phyloP scores from a whole-genome alignment of 2,113 vertebrate genomes.

The Anarhynchus alexandrinus region DNA sequence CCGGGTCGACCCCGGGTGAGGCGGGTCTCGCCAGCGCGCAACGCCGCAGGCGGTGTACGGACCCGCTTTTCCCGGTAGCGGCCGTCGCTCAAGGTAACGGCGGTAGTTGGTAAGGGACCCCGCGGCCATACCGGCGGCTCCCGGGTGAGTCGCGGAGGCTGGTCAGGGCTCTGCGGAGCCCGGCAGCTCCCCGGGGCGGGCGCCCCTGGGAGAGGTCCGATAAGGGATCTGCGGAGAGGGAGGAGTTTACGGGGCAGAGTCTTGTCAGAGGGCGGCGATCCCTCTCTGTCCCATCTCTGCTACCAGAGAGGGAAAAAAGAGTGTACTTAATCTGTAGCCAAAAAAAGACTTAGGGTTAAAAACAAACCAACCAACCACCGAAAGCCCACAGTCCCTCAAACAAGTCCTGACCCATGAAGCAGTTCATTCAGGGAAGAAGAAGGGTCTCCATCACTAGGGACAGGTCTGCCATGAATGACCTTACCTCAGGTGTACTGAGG shows the following conservation, averaged over 20 bases:
- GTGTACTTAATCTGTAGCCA: not conserved
- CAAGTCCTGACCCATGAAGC: too few species aligned
- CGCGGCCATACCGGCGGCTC: not conserved
- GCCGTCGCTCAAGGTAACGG: not conserved
- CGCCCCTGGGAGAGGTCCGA: not conserved
- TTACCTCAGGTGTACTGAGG: fast-evolving
- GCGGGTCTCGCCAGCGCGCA: too few species aligned
- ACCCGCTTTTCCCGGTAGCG: not conserved
- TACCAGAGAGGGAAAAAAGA: not conserved
- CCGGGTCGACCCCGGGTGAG: not conserved
- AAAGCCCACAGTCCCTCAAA: fast-evolving
- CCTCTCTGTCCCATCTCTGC: fast-evolving
- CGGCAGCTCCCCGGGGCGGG: not conserved
- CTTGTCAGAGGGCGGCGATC: not conserved
- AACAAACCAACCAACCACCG: too few species aligned
- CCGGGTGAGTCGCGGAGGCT: not conserved
- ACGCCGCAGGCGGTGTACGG: not conserved
- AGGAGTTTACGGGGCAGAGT: not conserved
- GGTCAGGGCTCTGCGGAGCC: too few species aligned
- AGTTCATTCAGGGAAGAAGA: not conserved
- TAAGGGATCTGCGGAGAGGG: fast-evolving
- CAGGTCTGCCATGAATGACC: fast-evolving
- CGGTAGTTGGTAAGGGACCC: not conserved
- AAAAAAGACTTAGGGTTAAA: not conserved
- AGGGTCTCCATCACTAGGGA: fast-evolving